Conservation (phyloP, 2,797 vertebrate species). For the Enteromius fasciolatus region DNA sequence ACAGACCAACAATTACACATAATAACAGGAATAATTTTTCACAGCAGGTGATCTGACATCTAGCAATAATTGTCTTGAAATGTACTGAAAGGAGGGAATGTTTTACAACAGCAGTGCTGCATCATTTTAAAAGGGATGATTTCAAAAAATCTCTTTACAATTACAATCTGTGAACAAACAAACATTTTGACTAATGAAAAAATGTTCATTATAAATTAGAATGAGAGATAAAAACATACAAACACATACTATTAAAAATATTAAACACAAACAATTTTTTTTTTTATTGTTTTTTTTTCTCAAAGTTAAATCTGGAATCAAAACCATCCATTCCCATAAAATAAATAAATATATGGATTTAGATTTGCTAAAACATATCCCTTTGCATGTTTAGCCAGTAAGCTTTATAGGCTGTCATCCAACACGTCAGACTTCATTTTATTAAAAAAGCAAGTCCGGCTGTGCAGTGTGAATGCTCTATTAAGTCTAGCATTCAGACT, state of each 20-base stretch:
- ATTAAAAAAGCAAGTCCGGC: slow-evolving; percentile 21
- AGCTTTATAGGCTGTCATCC: slow-evolving; percentile 3
- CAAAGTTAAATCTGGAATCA: not conserved
- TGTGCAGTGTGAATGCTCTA: slow-evolving; percentile 50
- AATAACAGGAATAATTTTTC: slow-evolving; percentile 14
- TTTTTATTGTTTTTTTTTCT: too few species aligned
- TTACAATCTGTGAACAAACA: not conserved
- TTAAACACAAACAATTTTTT: too few species aligned
- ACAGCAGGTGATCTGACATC: slow-evolving; percentile 4
- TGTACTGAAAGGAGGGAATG: slow-evolving; percentile 14
- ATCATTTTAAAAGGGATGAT: not conserved
- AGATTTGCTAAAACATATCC: not conserved
- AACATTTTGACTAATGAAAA: not conserved
- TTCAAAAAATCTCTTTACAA: not conserved
- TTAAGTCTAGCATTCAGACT: slow-evolving; percentile 50
- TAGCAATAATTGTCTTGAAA: slow-evolving; percentile 16
- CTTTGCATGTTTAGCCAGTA: not conserved
- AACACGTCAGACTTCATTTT: slow-evolving; percentile 22
- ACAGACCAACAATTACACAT: slow-evolving; percentile 15
- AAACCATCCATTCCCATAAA: not conserved
- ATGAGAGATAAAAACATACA: not conserved
- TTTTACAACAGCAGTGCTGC: not conserved
- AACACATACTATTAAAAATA: not conserved
- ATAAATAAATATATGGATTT: not conserved
- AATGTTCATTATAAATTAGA: not conserved